phyloP scores from a whole-genome alignment of 2,797 vertebrate species.

The Galaxias olidus region DNA sequence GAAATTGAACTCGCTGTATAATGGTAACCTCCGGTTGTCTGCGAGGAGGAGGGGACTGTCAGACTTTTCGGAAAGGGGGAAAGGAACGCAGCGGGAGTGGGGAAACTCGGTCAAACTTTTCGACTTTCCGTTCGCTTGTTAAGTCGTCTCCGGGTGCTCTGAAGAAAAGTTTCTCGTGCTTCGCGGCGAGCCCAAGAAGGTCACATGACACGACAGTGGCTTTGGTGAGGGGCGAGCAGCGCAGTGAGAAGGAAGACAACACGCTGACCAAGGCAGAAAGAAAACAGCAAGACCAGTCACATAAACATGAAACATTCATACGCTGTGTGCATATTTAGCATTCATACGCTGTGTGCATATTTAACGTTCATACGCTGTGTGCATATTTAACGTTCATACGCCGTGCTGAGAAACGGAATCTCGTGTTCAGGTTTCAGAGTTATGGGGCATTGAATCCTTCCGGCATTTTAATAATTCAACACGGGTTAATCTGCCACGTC shows the following conservation, averaged over 20 bases:
- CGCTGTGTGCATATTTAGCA: background rate
- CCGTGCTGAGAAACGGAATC: background rate
- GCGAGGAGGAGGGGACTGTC: too few species aligned
- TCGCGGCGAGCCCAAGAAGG: background rate
- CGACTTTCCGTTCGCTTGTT: background rate
- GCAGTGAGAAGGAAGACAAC: constrained; percentile 7
- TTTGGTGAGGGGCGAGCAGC: background rate
- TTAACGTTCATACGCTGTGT: background rate
- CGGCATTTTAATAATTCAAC: constrained; percentile 7
- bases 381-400: background rate
- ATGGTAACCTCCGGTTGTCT: too few species aligned
- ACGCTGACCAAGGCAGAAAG: constrained; percentile 6
- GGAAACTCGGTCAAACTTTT: too few species aligned
- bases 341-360: constrained; percentile 1
- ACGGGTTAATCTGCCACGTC: background rate
- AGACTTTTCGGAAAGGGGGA: too few species aligned
- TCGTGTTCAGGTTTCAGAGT: background rate
- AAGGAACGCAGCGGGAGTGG: too few species aligned
- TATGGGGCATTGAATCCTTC: constrained; percentile 3
- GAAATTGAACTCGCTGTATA: too few species aligned
- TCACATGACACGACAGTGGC: background rate
- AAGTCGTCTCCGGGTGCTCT: background rate
- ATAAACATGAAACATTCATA: constrained; percentile 9
- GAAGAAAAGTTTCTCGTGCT: background rate
- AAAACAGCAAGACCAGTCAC: constrained; percentile 11